A percentile compares a stretch with the other conserved stretches of the same genome.
These are phyloP conservation scores for Xerus rutilus DNA, from an alignment of 2,797 vertebrate genomes.

Conservation along the genomic window DNA sequence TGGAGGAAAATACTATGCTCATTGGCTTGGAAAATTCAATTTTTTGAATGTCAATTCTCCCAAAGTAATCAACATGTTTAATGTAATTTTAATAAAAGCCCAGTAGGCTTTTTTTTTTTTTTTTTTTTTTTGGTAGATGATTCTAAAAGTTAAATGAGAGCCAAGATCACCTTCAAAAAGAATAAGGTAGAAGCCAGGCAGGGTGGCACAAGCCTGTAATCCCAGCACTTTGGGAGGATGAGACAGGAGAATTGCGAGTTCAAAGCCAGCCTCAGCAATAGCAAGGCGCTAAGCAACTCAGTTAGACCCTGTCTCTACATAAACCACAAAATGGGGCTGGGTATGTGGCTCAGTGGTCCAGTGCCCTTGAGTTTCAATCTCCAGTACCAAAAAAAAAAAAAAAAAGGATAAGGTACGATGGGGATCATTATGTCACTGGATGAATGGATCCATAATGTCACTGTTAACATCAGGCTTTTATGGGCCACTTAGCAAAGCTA, in stretches of 20 bases:
- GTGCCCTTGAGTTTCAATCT: too few relatives aligned
- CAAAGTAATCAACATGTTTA: background rate
- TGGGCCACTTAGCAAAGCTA: background rate
- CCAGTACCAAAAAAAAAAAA: too few relatives aligned
- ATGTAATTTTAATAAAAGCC: background rate
- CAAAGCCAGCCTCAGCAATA: too few relatives aligned
- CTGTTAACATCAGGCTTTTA: background rate
- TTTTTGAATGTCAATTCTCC: background rate
- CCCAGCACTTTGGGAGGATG: too few relatives aligned
- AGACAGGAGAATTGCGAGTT: too few relatives aligned
- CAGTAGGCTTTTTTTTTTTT: background rate
- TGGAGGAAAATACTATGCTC: background rate
- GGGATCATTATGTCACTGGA: too few relatives aligned
- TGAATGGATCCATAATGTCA: background rate
- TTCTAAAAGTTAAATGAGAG: background rate
- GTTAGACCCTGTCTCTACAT: too few relatives aligned
- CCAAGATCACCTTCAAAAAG: background rate
- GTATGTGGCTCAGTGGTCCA: too few relatives aligned
- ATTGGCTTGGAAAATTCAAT: background rate
- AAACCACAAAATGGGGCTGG: too few relatives aligned
- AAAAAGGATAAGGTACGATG: too few relatives aligned
- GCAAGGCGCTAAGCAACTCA: too few relatives aligned
- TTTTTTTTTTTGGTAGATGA: background rate
- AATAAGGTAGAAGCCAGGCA: background rate
- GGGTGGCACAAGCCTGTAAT: too few relatives aligned